These are phyloP conservation scores for Rostratula benghalensis DNA, from an alignment of 2,113 vertebrate genomes.

Conservation along the genomic window DNA sequence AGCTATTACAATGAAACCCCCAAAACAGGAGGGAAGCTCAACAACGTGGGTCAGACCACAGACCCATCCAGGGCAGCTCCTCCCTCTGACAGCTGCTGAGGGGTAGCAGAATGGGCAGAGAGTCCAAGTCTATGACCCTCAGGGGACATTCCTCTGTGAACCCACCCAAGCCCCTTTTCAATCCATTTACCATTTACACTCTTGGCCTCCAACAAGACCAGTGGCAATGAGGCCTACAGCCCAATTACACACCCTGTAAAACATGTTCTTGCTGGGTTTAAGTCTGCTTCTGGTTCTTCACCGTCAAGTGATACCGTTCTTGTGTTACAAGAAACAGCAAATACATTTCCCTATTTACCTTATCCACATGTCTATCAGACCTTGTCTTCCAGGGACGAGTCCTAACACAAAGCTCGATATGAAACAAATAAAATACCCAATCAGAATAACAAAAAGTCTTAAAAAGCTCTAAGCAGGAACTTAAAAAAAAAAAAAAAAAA, in stretches of 20 bases:
- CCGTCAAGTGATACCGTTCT: neutral
- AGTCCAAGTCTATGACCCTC: accelerated
- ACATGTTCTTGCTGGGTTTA: neutral
- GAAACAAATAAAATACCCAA: neutral
- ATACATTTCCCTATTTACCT: neutral
- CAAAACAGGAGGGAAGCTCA: neutral
- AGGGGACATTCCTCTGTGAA: neutral
- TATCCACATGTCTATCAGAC: neutral
- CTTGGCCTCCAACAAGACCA: neutral
- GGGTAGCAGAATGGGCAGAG: neutral
- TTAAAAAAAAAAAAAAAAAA: no score
- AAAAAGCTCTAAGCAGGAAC: neutral
- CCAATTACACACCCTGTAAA: neutral
- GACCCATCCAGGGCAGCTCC: neutral
- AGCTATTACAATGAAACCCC: neutral
- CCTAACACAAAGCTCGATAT: neutral
- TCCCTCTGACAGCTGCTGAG: neutral
- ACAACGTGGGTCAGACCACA: accelerated
- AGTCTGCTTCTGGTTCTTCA: neutral
- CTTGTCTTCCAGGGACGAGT: neutral
- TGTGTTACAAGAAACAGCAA: neutral
- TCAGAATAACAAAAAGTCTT: neutral
- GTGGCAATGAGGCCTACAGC: neutral
- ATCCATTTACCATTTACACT: neutral
- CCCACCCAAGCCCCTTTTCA: neutral